phyloP scores from a whole-genome alignment of 1,140 invertebrate species.

The Whitmania pigra region DNA sequence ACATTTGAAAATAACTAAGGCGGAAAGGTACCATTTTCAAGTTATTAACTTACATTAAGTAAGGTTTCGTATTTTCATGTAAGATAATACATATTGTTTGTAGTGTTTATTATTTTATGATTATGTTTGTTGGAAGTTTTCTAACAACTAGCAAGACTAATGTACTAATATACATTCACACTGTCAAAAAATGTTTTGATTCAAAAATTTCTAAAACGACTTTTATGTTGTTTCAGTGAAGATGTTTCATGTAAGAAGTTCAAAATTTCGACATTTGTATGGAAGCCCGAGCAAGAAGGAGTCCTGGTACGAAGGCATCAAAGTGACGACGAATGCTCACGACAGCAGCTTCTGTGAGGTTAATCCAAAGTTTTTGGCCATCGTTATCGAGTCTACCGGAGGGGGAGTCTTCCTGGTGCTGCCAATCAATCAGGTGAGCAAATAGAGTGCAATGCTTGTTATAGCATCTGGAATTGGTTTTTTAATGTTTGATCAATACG shows the following conservation, averaged over 20 bases:
- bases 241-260: conserved; percentile 38
- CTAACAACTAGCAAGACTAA: too few species aligned
- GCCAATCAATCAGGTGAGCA: conserved; percentile 31
- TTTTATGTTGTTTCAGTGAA: conserved; percentile 23
- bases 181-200: background rate
- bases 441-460: too few species aligned
- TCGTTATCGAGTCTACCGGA: conserved; percentile 38
- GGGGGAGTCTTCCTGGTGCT: conserved; percentile 40
- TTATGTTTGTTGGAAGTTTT: too few species aligned
- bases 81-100: too few species aligned
- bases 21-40: too few species aligned
- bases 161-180: too few species aligned
- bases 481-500: too few species aligned
- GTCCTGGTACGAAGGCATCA: conserved; percentile 38
- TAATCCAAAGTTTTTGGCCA: conserved; percentile 39
- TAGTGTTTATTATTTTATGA: too few species aligned
- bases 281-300: conserved; percentile 35
- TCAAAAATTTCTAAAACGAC: background rate
- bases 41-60: too few species aligned
- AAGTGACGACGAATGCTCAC: conserved; percentile 38
- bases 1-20: too few species aligned
- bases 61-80: too few species aligned
- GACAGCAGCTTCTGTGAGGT: conserved; percentile 41
- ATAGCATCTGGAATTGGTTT: too few species aligned
- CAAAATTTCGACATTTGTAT: conserved; percentile 43